phyloP scores from a whole-genome alignment of 2,113 vertebrate genomes.

The Neolamprologus cancellatus region DNA sequence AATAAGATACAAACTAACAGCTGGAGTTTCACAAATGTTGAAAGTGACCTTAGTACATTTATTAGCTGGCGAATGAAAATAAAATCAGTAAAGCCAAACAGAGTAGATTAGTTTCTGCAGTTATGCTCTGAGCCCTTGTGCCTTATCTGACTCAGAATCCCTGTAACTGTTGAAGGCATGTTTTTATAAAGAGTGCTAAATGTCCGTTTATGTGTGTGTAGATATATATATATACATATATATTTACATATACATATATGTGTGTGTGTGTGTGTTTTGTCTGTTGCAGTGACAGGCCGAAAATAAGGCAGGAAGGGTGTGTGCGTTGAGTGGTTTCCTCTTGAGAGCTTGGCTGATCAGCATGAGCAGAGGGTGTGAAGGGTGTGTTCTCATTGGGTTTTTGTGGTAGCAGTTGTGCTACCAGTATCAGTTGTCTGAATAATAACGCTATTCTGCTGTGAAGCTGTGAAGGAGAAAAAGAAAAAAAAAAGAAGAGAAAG shows the following conservation, averaged over 20 bases:
- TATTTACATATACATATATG: neutral
- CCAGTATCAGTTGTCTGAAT: neutral
- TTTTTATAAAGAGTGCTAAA: neutral
- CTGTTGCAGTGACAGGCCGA: slow-evolving; percentile 13
- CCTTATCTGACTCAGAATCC: neutral
- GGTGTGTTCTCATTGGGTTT: slow-evolving; percentile 61
- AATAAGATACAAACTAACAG: neutral
- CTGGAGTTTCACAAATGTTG: neutral
- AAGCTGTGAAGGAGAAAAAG: neutral
- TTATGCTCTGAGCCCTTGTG: neutral
- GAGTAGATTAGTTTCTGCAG: neutral
- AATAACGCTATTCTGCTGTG: neutral
- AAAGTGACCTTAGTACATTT: neutral
- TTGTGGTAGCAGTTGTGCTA: slow-evolving; percentile 42
- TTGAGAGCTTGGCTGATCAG: slow-evolving; percentile 56
- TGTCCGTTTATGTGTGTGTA: neutral
- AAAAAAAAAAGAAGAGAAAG: neutral
- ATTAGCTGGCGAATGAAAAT: neutral
- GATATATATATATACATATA: neutral
- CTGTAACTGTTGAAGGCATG: neutral
- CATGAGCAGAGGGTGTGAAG: slow-evolving; percentile 49
- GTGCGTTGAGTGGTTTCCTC: slow-evolving; percentile 72
- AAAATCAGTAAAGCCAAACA: neutral
- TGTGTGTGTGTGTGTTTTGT: neutral
- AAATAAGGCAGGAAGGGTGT: slow-evolving; percentile 73